phyloP scores from a whole-genome alignment of 2,888 invertebrate species.

The Steinernema carpocapsae region DNA sequence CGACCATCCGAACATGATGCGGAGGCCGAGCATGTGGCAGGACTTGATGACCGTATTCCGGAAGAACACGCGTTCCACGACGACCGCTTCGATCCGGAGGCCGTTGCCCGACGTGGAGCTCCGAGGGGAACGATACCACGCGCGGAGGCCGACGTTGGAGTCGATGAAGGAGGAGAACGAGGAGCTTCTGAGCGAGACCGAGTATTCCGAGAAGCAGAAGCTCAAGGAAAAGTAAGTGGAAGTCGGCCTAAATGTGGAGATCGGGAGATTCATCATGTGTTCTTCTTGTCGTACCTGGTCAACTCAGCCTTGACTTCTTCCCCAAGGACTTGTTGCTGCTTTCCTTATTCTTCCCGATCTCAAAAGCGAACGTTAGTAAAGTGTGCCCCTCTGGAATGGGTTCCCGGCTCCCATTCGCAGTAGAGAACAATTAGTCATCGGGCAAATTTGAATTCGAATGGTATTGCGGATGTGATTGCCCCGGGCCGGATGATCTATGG shows the following conservation, averaged over 20 bases:
- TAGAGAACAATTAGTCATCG: background rate
- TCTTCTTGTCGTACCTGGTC: no score
- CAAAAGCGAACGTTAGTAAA: no score
- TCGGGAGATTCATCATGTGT: no score
- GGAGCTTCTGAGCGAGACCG: conserved; percentile 18
- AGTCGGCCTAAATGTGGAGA: background rate
- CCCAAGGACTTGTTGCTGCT: no score
- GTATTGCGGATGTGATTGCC: conserved; percentile 4
- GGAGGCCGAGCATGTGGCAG: conserved; percentile 63
- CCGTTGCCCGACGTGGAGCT: background rate
- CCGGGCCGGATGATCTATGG: conserved; percentile 20
- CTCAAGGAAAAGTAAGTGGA: conserved; percentile 14
- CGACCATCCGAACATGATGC: conserved; percentile 35
- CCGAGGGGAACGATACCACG: conserved; percentile 2
- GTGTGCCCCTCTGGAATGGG: no score
- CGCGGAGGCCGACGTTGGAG: conserved; percentile 40
- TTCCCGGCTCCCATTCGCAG: no score
- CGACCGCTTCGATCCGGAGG: background rate
- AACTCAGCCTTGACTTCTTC: no score
- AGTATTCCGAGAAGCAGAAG: background rate
- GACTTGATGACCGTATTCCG: conserved; percentile 66
- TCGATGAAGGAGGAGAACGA: conserved; percentile 25
- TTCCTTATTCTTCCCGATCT: no score
- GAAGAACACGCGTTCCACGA: conserved; percentile 52
- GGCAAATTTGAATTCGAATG: conserved; percentile 9